Evolutionary conservation across 2,888 invertebrate species (phyloP).

Genomic region (Dynastes hyllus): DNA sequence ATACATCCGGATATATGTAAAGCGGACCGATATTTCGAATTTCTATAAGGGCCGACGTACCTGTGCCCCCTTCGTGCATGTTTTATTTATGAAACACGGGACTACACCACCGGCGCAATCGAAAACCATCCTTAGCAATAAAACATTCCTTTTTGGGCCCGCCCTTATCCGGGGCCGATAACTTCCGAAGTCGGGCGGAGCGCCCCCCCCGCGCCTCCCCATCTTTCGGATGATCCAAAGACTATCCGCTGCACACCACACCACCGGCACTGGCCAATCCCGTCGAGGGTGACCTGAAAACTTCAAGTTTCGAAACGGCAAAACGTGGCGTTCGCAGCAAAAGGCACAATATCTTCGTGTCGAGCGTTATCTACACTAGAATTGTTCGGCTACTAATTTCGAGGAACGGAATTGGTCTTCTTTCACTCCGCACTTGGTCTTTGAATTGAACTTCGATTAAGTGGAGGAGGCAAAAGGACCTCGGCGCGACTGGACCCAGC

Average conservation of each 20-base stretch:
- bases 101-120: constrained; percentile 34
- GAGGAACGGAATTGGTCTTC: constrained; percentile 32
- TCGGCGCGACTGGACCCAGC: background rate
- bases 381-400: constrained; percentile 39
- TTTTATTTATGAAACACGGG: constrained; percentile 45
- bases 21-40: constrained; percentile 30
- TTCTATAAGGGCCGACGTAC: constrained; percentile 33
- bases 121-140: constrained; percentile 38
- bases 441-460: constrained; percentile 29
- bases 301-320: constrained; percentile 23
- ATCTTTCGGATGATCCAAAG: constrained; percentile 46
- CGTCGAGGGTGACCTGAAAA: constrained; percentile 31
- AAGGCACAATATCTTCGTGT: constrained; percentile 35
- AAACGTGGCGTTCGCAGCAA: constrained; percentile 12
- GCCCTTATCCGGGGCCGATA: constrained; percentile 26
- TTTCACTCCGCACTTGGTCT: constrained; percentile 8
- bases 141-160: constrained; percentile 40
- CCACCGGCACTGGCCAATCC: background rate
- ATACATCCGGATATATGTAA: constrained; percentile 35
- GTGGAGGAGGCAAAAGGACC: constrained; percentile 17
- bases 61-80: constrained; percentile 19
- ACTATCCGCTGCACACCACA: constrained; percentile 17
- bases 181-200: constrained; percentile 44
- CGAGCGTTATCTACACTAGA: constrained; percentile 37
- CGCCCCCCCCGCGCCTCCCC: constrained; percentile 5